Evolutionary conservation across 2,797 vertebrate genomes (phyloP).

Genomic region (Ataeniobius toweri): DNA sequence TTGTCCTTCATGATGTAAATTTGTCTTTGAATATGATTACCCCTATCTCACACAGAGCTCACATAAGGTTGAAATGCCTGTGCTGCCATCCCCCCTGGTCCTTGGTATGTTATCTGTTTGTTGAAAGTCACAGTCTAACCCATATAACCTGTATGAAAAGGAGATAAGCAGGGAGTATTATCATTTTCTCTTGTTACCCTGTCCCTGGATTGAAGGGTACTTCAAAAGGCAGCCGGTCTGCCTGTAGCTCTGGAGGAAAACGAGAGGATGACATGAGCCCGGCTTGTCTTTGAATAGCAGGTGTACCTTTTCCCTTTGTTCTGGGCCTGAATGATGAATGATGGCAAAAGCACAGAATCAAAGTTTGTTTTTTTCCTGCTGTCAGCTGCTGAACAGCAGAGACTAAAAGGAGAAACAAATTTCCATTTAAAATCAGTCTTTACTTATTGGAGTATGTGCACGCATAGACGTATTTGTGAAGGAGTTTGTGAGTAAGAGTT

Average conservation of each 20-base stretch:
- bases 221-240: slow-evolving; percentile 72
- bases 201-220: slow-evolving; percentile 60
- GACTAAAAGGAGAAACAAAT: slow-evolving; percentile 58
- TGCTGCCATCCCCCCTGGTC: slow-evolving; percentile 23
- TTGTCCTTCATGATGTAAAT: slow-evolving; percentile 31
- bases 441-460: slow-evolving; percentile 41
- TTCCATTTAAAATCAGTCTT: slow-evolving; percentile 60
- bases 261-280: slow-evolving; percentile 64
- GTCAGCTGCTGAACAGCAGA: slow-evolving; percentile 54
- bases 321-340: slow-evolving; percentile 58
- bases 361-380: slow-evolving; percentile 59
- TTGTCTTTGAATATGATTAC: slow-evolving; percentile 40
- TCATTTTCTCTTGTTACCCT: slow-evolving; percentile 46
- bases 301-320: slow-evolving; percentile 70
- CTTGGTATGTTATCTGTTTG: slow-evolving; percentile 45
- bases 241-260: slow-evolving; percentile 62
- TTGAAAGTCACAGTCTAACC: slow-evolving; percentile 56
- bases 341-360: slow-evolving; percentile 71
- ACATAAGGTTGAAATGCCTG: slow-evolving; percentile 47
- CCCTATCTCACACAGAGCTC: slow-evolving; percentile 23
- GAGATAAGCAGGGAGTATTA: slow-evolving; percentile 58
- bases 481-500: slow-evolving; percentile 36
- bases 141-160: slow-evolving; percentile 62
- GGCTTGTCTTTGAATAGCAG: slow-evolving; percentile 75
- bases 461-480: slow-evolving; percentile 26